Evolutionary conservation across 2,888 invertebrate genomes (phyloP).

Genomic region (Philaethria dido): DNA sequence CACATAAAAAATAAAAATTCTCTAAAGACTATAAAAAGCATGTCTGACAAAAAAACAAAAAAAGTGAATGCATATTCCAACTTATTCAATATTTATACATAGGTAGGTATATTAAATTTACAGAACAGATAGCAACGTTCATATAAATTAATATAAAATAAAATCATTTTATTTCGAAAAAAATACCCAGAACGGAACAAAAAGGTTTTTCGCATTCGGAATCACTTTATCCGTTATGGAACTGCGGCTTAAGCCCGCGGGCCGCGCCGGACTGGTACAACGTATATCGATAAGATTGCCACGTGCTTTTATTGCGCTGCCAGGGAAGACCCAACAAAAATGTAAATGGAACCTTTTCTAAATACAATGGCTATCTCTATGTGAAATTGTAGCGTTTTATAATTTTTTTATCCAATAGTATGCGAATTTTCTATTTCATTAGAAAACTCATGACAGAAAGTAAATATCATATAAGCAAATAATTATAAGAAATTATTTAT

Average conservation of each 20-base stretch:
- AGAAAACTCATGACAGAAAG: too few species aligned
- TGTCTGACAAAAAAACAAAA: too few species aligned
- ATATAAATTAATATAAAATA: background rate
- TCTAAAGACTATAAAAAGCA: too few species aligned
- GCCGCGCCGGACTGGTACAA: slow-evolving; percentile 65
- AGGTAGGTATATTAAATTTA: background rate
- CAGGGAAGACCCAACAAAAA: slow-evolving; percentile 58
- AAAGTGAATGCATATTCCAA: too few species aligned
- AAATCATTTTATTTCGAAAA: slow-evolving; percentile 24
- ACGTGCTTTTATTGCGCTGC: slow-evolving; percentile 70
- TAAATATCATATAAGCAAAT: too few species aligned
- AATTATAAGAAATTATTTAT: too few species aligned
- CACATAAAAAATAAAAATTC: too few species aligned
- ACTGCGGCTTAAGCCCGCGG: slow-evolving; percentile 51
- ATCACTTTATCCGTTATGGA: slow-evolving; percentile 41
- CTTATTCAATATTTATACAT: too few species aligned
- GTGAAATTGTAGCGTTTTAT: too few species aligned
- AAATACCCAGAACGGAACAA: slow-evolving; percentile 16
- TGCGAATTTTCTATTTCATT: too few species aligned
- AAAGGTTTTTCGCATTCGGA: slow-evolving; percentile 41
- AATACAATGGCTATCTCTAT: slow-evolving; percentile 28
- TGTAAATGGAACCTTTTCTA: slow-evolving; percentile 61
- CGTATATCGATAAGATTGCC: slow-evolving; percentile 75
- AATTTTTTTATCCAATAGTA: too few species aligned
- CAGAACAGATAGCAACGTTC: background rate